Conservation (phyloP, 64 coral and sea anemone species). For the Montipora foliosa region DNA sequence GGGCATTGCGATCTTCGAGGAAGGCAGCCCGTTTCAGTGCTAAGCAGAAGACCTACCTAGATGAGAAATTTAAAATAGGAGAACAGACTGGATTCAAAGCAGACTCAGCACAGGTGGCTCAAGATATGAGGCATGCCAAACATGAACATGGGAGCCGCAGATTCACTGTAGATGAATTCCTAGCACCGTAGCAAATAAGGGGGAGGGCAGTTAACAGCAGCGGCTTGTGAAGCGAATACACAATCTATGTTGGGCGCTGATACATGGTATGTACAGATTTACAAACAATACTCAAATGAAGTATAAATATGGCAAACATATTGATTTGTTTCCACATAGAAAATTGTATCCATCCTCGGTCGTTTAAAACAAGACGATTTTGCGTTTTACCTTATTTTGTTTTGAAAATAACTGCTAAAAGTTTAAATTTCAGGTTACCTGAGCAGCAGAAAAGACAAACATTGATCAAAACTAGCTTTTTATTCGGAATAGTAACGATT, state of each 20-base stretch:
- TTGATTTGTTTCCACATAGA: too few species aligned
- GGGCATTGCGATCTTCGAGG: constrained; percentile 42
- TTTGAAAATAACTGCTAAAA: background rate
- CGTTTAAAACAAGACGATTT: background rate
- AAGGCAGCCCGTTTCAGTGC: constrained; percentile 64
- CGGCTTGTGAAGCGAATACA: too few species aligned
- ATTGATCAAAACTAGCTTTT: background rate
- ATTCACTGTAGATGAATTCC: constrained; percentile 57
- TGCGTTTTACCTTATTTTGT: background rate
- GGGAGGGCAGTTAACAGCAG: background rate
- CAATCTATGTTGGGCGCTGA: background rate
- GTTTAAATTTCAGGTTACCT: background rate
- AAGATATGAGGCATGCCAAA: constrained; percentile 62
- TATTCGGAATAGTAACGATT: too few species aligned
- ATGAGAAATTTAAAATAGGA: constrained; percentile 80
- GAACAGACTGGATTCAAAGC: constrained; percentile 66
- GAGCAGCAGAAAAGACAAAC: background rate
- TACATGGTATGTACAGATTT: background rate
- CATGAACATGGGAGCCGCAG: constrained; percentile 31
- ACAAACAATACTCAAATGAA: too few species aligned
- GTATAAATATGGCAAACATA: too few species aligned
- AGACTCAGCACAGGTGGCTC: constrained; percentile 51
- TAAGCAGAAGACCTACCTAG: constrained; percentile 63
- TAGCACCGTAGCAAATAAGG: constrained; percentile 53
- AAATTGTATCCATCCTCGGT: too few species aligned